Evolutionary conservation across 1,140 invertebrate species (phyloP).

Genomic region (Bombus vancouverensis): DNA sequence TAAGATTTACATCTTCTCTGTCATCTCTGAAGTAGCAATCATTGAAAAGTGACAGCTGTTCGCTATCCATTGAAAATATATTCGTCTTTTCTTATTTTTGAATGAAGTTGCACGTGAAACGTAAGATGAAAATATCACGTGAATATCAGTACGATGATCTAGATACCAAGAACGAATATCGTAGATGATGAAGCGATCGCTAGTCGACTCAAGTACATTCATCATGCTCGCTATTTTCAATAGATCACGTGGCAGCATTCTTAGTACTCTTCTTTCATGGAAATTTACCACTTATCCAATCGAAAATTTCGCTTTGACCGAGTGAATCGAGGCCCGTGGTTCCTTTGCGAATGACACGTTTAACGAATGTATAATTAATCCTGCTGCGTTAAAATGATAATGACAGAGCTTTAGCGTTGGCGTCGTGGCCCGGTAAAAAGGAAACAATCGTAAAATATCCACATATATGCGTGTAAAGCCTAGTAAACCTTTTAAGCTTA

Average conservation of each 20-base stretch:
- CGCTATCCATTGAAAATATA: background rate
- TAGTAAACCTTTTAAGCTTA: constrained; percentile 74
- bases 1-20: background rate
- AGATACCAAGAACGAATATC: background rate
- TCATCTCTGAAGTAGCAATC: background rate
- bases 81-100: background rate
- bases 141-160: background rate
- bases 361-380: constrained; percentile 59
- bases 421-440: constrained; percentile 52
- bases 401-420: constrained; percentile 22
- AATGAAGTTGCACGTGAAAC: background rate
- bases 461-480: constrained; percentile 47
- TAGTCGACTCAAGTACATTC: constrained; percentile 50
- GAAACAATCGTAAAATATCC: constrained; percentile 66
- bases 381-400: constrained; percentile 58
- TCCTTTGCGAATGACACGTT: constrained; percentile 4
- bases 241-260: background rate
- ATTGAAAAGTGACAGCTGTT: no score
- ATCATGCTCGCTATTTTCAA: constrained; percentile 61
- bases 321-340: background rate
- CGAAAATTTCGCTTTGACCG: background rate
- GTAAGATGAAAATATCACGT: background rate
- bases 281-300: background rate
- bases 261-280: background rate
- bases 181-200: constrained; percentile 56